phyloP scores from a whole-genome alignment of 1,140 invertebrate species.

The Telenomus remus region DNA sequence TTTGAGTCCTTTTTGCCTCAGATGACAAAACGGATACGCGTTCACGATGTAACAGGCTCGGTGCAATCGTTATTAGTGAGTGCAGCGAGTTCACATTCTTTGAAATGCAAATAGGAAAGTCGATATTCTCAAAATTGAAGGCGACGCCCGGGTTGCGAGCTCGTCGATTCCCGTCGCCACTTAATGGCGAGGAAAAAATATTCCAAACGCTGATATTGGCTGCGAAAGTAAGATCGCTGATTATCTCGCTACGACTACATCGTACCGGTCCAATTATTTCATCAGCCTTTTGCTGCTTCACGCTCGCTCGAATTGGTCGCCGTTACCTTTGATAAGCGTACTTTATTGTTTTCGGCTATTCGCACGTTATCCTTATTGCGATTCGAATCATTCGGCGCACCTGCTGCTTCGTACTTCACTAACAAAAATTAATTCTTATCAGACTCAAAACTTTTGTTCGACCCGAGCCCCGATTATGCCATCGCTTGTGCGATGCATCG shows the following conservation, averaged over 20 bases:
- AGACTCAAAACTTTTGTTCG: slow-evolving; percentile 34
- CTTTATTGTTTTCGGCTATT: slow-evolving; percentile 44
- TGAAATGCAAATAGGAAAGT: slow-evolving; percentile 60
- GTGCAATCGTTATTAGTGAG: neutral
- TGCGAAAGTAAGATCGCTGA: slow-evolving; percentile 21
- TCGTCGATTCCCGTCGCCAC: slow-evolving; percentile 9
- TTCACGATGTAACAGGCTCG: slow-evolving; percentile 14
- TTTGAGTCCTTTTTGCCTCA: slow-evolving; percentile 40
- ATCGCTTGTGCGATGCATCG: slow-evolving; percentile 19
- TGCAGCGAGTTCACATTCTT: slow-evolving; percentile 15
- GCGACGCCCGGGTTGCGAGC: slow-evolving; percentile 11
- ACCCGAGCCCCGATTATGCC: slow-evolving; percentile 12
- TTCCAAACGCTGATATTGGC: neutral
- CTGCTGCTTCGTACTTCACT: slow-evolving; percentile 36
- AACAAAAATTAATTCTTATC: slow-evolving; percentile 46
- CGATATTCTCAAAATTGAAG: slow-evolving; percentile 51
- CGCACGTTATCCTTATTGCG: slow-evolving; percentile 44
- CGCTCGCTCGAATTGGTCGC: slow-evolving; percentile 34
- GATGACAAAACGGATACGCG: slow-evolving; percentile 48
- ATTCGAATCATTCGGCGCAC: slow-evolving; percentile 43
- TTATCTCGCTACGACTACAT: slow-evolving; percentile 30
- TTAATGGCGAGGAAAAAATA: slow-evolving; percentile 19
- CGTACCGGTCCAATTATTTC: slow-evolving; percentile 39
- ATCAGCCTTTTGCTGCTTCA: slow-evolving; percentile 21
- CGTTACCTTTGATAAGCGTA: slow-evolving; percentile 43